Evolutionary conservation across 2,113 vertebrate genomes (phyloP).

Genomic region (Dipodomys merriami): DNA sequence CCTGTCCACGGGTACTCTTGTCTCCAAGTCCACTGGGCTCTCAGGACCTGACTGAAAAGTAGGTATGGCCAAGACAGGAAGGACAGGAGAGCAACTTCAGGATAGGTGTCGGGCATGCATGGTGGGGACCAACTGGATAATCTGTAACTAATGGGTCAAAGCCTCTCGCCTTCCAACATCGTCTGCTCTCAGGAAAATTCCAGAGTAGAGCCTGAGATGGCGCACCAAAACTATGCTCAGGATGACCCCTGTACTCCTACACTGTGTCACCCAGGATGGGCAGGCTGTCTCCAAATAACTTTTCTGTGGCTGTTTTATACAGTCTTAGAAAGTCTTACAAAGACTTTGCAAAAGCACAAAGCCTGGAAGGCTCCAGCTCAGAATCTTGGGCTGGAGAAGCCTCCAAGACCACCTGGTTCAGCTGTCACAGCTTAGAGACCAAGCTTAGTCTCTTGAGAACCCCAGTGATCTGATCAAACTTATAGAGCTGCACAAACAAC

Average conservation of each 20-base stretch:
- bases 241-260: background rate
- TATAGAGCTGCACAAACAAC: background rate
- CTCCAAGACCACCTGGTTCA: background rate
- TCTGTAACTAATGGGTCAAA: background rate
- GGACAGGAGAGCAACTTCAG: background rate
- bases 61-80: background rate
- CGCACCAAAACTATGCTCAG: background rate
- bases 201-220: background rate
- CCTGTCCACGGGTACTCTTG: background rate
- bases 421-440: background rate
- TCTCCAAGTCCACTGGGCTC: background rate
- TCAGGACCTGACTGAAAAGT: background rate
- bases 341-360: background rate
- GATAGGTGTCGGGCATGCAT: rapidly evolving
- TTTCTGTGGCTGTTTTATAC: background rate
- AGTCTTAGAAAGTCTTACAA: background rate
- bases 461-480: background rate
- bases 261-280: rapidly evolving
- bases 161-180: background rate
- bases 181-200: background rate
- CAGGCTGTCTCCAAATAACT: background rate
- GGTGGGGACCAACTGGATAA: background rate
- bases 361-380: background rate
- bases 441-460: background rate
- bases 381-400: background rate